A percentile compares a stretch with the other conserved stretches of the same genome.
phyloP scores from a whole-genome alignment of 2,888 invertebrate species.

The Morinoia aosen region DNA sequence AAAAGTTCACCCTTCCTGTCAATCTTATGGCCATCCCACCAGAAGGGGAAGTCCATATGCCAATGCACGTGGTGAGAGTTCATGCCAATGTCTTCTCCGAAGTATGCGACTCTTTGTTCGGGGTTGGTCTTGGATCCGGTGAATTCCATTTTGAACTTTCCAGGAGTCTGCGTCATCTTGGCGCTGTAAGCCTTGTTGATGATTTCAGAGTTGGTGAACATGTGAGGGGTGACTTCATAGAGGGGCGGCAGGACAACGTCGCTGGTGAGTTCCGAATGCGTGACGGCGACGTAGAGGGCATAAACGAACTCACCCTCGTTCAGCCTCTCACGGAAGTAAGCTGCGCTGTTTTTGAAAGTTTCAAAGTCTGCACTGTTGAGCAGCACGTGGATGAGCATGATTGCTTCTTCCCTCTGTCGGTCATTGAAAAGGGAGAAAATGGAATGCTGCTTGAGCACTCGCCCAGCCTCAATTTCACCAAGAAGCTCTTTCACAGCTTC shows the following conservation, averaged over 20 bases:
- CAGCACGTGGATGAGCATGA: slow-evolving; percentile 68
- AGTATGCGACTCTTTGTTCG: slow-evolving; percentile 70
- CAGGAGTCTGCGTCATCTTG: slow-evolving; percentile 68
- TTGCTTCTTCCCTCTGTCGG: slow-evolving; percentile 68
- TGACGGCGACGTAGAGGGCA: slow-evolving; percentile 69
- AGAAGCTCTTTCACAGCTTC: slow-evolving; percentile 50
- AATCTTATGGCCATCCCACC: slow-evolving; percentile 68
- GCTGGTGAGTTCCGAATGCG: slow-evolving; percentile 68
- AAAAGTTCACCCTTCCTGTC: slow-evolving; percentile 68
- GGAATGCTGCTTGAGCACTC: slow-evolving; percentile 58
- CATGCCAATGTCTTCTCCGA: slow-evolving; percentile 70
- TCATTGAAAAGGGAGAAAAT: slow-evolving; percentile 69
- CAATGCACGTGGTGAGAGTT: slow-evolving; percentile 70
- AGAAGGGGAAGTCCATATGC: slow-evolving; percentile 70
- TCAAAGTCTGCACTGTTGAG: slow-evolving; percentile 68
- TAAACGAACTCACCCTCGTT: slow-evolving; percentile 70
- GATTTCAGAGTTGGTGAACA: slow-evolving; percentile 69
- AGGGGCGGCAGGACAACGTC: slow-evolving; percentile 69
- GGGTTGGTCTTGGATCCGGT: slow-evolving; percentile 69
- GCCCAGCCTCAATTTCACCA: slow-evolving; percentile 55
- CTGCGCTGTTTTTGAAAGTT: slow-evolving; percentile 68
- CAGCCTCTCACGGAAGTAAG: slow-evolving; percentile 72
- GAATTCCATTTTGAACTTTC: slow-evolving; percentile 69
- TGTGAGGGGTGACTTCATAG: slow-evolving; percentile 70
- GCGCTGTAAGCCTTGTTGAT: slow-evolving; percentile 69